Evolutionary conservation across 2,113 vertebrate genomes (phyloP), one percentile per base, ranked within the genome.

Genomic region (Motacilla tschutschensis): DNA sequence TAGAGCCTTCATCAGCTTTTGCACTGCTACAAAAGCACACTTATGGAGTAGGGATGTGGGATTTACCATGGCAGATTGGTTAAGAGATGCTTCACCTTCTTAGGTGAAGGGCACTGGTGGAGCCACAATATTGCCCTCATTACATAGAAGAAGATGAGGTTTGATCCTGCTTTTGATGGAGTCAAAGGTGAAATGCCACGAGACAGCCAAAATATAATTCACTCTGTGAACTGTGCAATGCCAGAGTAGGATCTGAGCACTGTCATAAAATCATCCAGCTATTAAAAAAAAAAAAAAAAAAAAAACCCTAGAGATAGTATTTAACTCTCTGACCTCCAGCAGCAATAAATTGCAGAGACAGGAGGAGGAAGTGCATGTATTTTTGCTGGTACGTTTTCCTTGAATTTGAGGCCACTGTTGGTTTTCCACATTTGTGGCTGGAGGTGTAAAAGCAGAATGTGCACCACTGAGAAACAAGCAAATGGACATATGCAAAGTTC

Each of bases 121-220:
- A 76, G 10, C 24, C 40, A 51, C 25, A 51, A 4, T 59, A 63
- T 74, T 53, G 50, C 15, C 18, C 62, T 77, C 21, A 26, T 66
- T 58, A 74, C 63, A 88, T 43, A 72, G 63, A 75, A 59, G 41
- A 70, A 29, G 35, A 72, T 26, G 48, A 91, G 26, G 40, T 54
- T 58, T 89, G 65, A 79, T 85, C 57, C 54, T 67, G 28, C 14
- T 70, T 71, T 82, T 59, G 80, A 28, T 67, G 65, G 29, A 79
- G 25, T 44, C 35, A 93, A 38, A 85, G 70, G 58, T 72, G 83
- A 89, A 87, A 76, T 60, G 51, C 24, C 50, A 48, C 10, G 48
- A 57, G 73, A 78, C 24, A 89, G 50, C 22, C 65, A 93, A 88
- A 54, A 62, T 25, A 35, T 66, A 91, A 92, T 70, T 96, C 89